A percentile compares a stretch with the other conserved stretches of the same genome.
Evolutionary conservation across 1,140 invertebrate genomes (phyloP).

Genomic region (Trachymyrmex septentrionalis): DNA sequence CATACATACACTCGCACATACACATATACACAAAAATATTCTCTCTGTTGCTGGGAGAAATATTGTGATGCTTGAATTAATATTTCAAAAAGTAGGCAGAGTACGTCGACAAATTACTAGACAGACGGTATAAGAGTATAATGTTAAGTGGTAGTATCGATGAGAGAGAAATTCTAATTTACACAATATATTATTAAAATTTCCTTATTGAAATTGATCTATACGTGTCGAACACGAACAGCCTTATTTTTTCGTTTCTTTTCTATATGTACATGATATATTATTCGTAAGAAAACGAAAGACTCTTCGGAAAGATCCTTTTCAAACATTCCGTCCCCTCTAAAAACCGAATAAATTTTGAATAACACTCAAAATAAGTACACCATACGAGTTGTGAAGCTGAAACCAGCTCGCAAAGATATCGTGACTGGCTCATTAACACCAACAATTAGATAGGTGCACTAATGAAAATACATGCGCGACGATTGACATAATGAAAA

Average conservation of each 20-base stretch:
- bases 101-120: constrained; percentile 47
- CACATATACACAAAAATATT: constrained; percentile 60
- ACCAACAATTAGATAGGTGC: constrained; percentile 17
- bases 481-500: constrained; percentile 37
- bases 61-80: constrained; percentile 55
- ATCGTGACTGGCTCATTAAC: background rate
- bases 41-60: constrained; percentile 29
- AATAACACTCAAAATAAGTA: constrained; percentile 72
- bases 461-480: constrained; percentile 15
- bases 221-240: constrained; percentile 47
- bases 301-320: background rate
- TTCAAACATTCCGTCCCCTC: background rate
- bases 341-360: constrained; percentile 54
- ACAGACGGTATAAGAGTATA: constrained; percentile 51
- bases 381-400: constrained; percentile 68
- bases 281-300: constrained; percentile 31
- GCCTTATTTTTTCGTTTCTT: constrained; percentile 19
- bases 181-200: constrained; percentile 22
- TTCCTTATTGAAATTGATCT: constrained; percentile 54
- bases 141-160: constrained; percentile 33
- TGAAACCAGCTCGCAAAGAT: constrained; percentile 48
- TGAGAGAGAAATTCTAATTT: constrained; percentile 32
- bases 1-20: constrained; percentile 35
- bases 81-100: constrained; percentile 52
- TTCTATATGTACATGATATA: constrained; percentile 52